Evolutionary conservation across 2,797 vertebrate species (phyloP).

Genomic region (Pampus argenteus): DNA sequence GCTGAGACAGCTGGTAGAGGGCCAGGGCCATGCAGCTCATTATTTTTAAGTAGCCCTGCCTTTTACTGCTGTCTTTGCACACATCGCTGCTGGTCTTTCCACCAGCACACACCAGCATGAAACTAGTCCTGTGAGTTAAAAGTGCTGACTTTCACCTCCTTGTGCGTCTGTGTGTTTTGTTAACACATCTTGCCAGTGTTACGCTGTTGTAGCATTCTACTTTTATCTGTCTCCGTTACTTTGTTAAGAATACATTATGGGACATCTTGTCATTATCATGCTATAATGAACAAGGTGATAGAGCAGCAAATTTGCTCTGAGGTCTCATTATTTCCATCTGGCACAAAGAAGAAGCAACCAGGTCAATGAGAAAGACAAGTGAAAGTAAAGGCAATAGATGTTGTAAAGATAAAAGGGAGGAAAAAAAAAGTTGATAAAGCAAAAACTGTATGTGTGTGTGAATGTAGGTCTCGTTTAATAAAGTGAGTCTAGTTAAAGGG

Average conservation of each 20-base stretch:
- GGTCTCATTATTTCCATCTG: conserved; percentile 62
- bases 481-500: neutral
- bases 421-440: neutral
- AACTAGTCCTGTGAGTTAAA: neutral
- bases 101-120: neutral
- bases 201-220: neutral
- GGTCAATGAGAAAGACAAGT: conserved; percentile 45
- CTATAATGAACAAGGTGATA: conserved; percentile 56
- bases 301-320: conserved; percentile 55
- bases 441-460: neutral
- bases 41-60: neutral
- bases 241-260: neutral
- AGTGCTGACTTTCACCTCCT: neutral
- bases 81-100: neutral
- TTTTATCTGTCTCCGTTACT: neutral
- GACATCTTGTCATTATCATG: conserved; percentile 65
- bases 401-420: neutral
- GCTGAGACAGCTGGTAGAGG: neutral
- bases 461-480: neutral
- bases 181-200: neutral
- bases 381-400: neutral
- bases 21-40: neutral
- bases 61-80: neutral
- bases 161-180: neutral
- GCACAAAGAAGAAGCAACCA: conserved; percentile 19